A percentile compares a stretch with the other conserved stretches of the same genome.
phyloP scores from a whole-genome alignment of 2,797 vertebrate species.

The Lacerta bilineata region DNA sequence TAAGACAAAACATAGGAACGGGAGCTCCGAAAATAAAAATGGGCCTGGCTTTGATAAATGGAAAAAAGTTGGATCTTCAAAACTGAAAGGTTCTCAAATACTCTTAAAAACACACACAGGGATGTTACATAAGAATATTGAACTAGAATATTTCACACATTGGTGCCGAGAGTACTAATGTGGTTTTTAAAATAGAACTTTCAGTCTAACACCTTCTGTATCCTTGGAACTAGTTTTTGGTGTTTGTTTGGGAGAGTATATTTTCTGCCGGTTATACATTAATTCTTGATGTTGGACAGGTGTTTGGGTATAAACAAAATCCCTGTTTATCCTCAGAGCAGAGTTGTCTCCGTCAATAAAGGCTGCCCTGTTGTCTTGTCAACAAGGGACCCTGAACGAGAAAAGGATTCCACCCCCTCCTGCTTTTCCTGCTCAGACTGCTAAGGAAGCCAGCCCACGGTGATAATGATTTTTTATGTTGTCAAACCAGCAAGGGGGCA shows the following conservation, averaged over 20 bases:
- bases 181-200: conserved; percentile 10
- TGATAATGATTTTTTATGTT: background rate
- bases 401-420: background rate
- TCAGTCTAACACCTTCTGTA: conserved; percentile 36
- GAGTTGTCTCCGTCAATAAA: conserved; percentile 3
- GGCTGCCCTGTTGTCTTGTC: conserved; percentile 3
- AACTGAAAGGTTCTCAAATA: background rate
- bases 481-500: background rate
- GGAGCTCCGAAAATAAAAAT: background rate
- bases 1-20: background rate
- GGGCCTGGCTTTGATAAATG: background rate
- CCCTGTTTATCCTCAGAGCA: conserved; percentile 14
- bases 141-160: background rate
- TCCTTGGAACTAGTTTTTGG: background rate
- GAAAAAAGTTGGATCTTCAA: background rate
- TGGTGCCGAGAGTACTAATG: background rate
- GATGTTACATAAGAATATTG: background rate
- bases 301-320: conserved; percentile 7
- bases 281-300: conserved; percentile 2
- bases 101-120: background rate
- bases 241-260: background rate
- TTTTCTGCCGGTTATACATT: conserved; percentile 19
- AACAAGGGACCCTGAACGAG: background rate
- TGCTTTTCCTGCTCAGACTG: too few relatives aligned
- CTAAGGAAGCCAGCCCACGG: background rate